Percentiles rank a stretch among this genome's conserved stretches.
phyloP scores from a whole-genome alignment of 1,140 invertebrate species.

The Sinonovacula constricta region DNA sequence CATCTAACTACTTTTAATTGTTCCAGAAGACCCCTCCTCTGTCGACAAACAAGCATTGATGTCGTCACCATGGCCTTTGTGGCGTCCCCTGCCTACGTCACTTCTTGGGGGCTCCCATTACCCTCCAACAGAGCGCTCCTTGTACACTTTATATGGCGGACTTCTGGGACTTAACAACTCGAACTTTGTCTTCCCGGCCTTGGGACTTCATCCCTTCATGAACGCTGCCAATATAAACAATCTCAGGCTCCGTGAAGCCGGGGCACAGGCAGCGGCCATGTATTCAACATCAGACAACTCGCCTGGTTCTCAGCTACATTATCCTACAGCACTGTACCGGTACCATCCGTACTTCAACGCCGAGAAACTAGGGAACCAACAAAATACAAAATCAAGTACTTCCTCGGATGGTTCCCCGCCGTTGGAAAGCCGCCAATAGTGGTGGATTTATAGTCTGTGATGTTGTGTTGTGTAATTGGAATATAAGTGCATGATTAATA shows the following conservation, averaged over 20 bases:
- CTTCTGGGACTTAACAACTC: conserved; percentile 66
- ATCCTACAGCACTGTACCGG: conserved; percentile 56
- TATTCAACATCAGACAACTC: conserved; percentile 39
- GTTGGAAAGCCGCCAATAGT: too few species aligned
- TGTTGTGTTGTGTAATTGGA: too few species aligned
- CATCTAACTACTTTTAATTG: not conserved
- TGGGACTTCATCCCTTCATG: conserved; percentile 63
- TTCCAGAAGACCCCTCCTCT: conserved; percentile 60
- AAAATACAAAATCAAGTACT: conserved; percentile 51
- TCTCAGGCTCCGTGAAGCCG: conserved; percentile 59
- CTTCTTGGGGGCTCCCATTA: conserved; percentile 58
- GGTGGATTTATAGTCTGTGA: too few species aligned
- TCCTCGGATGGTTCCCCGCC: conserved; percentile 36
- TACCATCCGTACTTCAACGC: conserved; percentile 61
- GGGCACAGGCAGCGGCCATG: conserved; percentile 21
- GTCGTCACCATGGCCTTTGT: conserved; percentile 64
- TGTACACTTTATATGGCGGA: conserved; percentile 69
- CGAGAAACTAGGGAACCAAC: conserved; percentile 57
- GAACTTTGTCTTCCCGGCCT: conserved; percentile 60
- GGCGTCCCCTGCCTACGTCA: conserved; percentile 66
- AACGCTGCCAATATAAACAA: conserved; percentile 58
- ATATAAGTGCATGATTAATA: too few species aligned
- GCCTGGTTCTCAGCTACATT: conserved; percentile 46
- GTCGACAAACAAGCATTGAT: conserved; percentile 62
- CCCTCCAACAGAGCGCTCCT: conserved; percentile 54